Conservation (phyloP, 2,113 vertebrate species). For the Platanista minor region DNA sequence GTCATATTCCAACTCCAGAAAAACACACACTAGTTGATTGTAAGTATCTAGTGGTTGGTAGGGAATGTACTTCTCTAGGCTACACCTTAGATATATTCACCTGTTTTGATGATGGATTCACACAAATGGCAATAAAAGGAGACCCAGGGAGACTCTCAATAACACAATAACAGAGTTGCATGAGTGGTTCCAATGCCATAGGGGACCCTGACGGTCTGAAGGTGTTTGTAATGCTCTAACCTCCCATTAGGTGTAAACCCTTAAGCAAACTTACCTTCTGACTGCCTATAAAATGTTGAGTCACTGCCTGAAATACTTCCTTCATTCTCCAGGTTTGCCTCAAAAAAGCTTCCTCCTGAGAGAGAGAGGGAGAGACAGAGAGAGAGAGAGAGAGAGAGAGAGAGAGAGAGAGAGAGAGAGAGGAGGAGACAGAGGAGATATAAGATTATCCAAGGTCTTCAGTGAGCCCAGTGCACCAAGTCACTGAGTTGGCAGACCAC, state of each 20-base stretch:
- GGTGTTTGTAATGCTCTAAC: not conserved
- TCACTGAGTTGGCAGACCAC: not conserved
- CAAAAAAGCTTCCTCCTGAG: slow-evolving; percentile 87
- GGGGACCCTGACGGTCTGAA: not conserved
- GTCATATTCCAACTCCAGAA: not conserved
- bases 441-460: fast-evolving
- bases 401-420: not conserved
- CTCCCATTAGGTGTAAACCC: not conserved
- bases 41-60: not conserved
- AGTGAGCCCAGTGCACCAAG: fast-evolving
- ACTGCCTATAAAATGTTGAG: slow-evolving; percentile 92
- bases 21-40: not conserved
- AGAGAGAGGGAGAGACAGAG: not conserved
- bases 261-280: slow-evolving; percentile 86
- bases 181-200: not conserved
- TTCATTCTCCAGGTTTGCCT: slow-evolving; percentile 92
- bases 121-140: not conserved
- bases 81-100: not conserved
- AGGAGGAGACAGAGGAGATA: not conserved
- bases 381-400: not conserved
- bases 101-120: not conserved
- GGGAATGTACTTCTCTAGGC: not conserved
- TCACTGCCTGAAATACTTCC: slow-evolving; percentile 94
- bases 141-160: not conserved
- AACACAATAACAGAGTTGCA: fast-evolving